A percentile compares a stretch with the other conserved stretches of the same genome.
Conservation (phyloP, 2,888 invertebrate genomes). For the Hypercompe scribonia region DNA sequence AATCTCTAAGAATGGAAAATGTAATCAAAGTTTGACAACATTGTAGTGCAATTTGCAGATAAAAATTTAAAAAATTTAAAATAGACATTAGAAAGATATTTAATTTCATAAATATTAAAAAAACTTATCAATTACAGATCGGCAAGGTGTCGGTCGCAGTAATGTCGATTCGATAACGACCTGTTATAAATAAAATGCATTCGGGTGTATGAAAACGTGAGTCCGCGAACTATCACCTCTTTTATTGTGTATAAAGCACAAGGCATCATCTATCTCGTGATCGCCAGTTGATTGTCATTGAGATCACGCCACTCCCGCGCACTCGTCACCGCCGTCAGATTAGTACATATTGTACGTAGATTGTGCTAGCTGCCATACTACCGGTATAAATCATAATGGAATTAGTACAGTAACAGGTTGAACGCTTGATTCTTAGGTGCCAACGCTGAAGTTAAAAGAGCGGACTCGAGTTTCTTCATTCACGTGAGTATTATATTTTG, state of each 20-base stretch:
- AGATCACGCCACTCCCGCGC: slow-evolving; percentile 61
- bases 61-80: not conserved
- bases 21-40: not conserved
- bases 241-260: slow-evolving; percentile 42
- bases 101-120: not conserved
- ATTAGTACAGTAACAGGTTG: not conserved
- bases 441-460: not conserved
- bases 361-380: not conserved
- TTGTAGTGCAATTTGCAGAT: not conserved
- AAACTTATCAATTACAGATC: slow-evolving; percentile 4
- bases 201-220: slow-evolving; percentile 26
- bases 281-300: slow-evolving; percentile 41
- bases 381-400: not conserved
- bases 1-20: too few species aligned
- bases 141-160: slow-evolving; percentile 13
- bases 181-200: slow-evolving; percentile 25
- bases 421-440: not conserved
- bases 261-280: slow-evolving; percentile 43
- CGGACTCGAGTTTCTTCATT: not conserved
- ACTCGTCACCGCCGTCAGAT: slow-evolving; percentile 29
- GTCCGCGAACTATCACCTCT: slow-evolving; percentile 39
- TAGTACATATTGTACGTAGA: slow-evolving; percentile 6
- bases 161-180: slow-evolving; percentile 25
- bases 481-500: not conserved
- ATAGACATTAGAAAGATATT: not conserved